Evolutionary conservation across 2,797 vertebrate species (phyloP).

Genomic region (Masticophis lateralis): DNA sequence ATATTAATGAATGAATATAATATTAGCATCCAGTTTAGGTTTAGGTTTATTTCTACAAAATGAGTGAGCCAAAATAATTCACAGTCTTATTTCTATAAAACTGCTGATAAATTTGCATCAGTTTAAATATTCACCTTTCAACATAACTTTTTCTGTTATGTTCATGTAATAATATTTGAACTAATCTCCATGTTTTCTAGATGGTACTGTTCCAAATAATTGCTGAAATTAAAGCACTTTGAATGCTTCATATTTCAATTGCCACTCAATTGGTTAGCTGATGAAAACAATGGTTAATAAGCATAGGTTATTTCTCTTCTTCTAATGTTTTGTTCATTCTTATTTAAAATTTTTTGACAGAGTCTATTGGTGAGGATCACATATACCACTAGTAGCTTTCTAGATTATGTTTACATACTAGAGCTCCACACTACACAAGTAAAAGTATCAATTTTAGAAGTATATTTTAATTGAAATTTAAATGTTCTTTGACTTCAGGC

Average conservation of each 20-base stretch:
- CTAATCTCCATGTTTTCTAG: slow-evolving; percentile 12
- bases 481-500: not conserved
- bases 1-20: not conserved
- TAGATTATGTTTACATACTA: not conserved
- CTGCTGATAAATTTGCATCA: not conserved
- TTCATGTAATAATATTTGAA: slow-evolving; percentile 19
- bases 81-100: not conserved
- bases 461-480: slow-evolving; percentile 20
- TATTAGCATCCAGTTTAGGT: not conserved
- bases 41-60: not conserved
- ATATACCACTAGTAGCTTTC: not conserved
- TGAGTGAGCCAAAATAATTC: not conserved
- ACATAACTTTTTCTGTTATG: not conserved
- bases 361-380: not conserved
- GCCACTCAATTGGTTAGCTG: slow-evolving; percentile 9
- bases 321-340: not conserved
- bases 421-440: not conserved
- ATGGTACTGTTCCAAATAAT: not conserved
- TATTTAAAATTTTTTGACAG: not conserved
- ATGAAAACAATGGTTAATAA: slow-evolving; percentile 9
- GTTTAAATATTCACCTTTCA: slow-evolving; percentile 5
- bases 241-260: slow-evolving; percentile 13
- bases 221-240: slow-evolving; percentile 14
- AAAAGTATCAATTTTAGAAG: slow-evolving; percentile 3
- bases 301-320: not conserved